Percentiles rank a stretch among this genome's conserved stretches.
These are phyloP conservation scores for Meriones psammophilus DNA, from an alignment of 2,797 vertebrate genomes.

Conservation along the genomic window DNA sequence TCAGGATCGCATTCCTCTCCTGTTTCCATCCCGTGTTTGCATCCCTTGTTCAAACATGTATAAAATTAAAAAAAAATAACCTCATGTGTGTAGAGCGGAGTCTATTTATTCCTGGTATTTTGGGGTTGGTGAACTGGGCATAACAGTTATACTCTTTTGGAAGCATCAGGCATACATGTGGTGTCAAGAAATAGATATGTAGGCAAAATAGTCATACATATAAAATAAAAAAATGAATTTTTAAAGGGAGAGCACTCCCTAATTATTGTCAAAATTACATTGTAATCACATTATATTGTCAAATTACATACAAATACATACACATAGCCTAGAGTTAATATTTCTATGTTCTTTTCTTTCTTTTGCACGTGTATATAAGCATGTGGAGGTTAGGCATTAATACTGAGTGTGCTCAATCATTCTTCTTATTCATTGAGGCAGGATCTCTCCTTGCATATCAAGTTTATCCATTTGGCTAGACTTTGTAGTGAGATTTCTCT, in stretches of 20 bases:
- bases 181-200: background rate
- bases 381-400: background rate
- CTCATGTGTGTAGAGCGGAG: too few species aligned
- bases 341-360: background rate
- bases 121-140: too few species aligned
- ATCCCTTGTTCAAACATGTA: too few species aligned
- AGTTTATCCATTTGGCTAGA: too few species aligned
- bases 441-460: background rate
- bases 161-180: background rate
- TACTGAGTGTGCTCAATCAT: background rate
- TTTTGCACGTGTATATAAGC: background rate
- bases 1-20: too few species aligned
- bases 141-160: too few species aligned
- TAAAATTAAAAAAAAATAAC: too few species aligned
- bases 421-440: background rate
- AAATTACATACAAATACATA: background rate
- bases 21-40: too few species aligned
- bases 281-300: background rate
- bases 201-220: background rate
- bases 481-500: background rate
- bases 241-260: background rate
- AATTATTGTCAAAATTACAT: background rate
- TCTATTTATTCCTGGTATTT: too few species aligned
- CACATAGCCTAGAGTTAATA: background rate
- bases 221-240: background rate